These are phyloP conservation scores for Ploceus nigricollis DNA, from an alignment of 2,113 vertebrate species.

Conservation along the genomic window DNA sequence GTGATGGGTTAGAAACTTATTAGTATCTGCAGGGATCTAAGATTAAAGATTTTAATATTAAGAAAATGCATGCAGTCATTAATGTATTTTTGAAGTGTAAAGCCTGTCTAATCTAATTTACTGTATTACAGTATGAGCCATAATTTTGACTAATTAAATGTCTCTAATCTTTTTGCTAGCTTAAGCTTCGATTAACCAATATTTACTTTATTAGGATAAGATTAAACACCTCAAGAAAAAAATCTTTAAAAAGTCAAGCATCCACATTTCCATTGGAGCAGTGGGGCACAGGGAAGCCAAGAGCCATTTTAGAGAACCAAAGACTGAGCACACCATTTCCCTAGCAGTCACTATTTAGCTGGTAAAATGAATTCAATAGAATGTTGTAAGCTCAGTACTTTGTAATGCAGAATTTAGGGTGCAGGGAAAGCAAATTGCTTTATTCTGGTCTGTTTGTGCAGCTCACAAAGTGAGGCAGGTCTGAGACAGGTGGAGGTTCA, in stretches of 20 bases:
- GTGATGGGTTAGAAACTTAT: neutral
- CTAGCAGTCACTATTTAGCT: neutral
- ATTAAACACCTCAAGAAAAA: neutral
- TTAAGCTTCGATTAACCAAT: conserved; percentile 7
- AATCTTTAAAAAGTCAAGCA: neutral
- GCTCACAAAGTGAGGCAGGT: neutral
- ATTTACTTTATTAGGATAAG: conserved; percentile 7
- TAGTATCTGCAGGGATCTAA: neutral
- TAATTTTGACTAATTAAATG: conserved; percentile 40
- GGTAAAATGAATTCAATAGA: neutral
- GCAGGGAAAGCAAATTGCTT: neutral
- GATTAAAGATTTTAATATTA: conserved; percentile 30
- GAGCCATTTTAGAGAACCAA: neutral
- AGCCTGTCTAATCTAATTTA: conserved; percentile 35
- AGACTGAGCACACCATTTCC: neutral
- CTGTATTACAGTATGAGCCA: neutral
- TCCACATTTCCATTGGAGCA: neutral
- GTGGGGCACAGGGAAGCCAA: neutral
- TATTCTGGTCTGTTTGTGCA: neutral
- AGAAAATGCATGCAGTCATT: conserved; percentile 7
- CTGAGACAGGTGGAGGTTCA: neutral
- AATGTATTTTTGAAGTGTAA: conserved; percentile 23
- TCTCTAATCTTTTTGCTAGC: conserved; percentile 10
- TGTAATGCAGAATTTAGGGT: neutral
- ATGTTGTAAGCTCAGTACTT: neutral